Conservation (phyloP, 2,113 vertebrate species). For the Natator depressus region DNA sequence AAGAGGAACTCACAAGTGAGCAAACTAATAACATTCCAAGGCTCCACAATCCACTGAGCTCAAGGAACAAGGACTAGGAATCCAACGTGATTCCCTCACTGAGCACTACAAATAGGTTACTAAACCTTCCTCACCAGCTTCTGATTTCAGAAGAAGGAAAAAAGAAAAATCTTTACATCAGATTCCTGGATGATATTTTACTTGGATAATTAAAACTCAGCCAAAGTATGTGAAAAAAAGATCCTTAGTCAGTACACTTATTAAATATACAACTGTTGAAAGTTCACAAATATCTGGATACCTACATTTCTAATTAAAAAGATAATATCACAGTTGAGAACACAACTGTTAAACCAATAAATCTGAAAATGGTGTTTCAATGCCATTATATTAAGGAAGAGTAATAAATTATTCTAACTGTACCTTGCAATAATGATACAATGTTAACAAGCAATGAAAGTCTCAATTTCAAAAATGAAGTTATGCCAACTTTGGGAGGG, state of each 20-base stretch:
- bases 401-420: conserved; percentile 44
- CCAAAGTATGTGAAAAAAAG: not conserved
- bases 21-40: not conserved
- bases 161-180: not conserved
- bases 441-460: not conserved
- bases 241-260: not conserved
- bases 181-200: not conserved
- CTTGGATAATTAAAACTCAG: conserved; percentile 36
- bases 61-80: not conserved
- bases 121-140: not conserved
- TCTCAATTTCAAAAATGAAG: conserved; percentile 17
- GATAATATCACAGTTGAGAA: not conserved
- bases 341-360: conserved; percentile 22
- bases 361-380: conserved; percentile 25
- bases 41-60: not conserved
- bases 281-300: conserved; percentile 37
- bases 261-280: conserved; percentile 2
- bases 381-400: conserved; percentile 1
- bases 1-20: not conserved
- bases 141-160: not conserved
- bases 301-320: conserved; percentile 44
- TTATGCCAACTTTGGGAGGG: not conserved
- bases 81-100: not conserved
- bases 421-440: not conserved
- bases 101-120: not conserved